phyloP scores from a whole-genome alignment of 2,113 vertebrate species.

The Mormoops blainvillei region DNA sequence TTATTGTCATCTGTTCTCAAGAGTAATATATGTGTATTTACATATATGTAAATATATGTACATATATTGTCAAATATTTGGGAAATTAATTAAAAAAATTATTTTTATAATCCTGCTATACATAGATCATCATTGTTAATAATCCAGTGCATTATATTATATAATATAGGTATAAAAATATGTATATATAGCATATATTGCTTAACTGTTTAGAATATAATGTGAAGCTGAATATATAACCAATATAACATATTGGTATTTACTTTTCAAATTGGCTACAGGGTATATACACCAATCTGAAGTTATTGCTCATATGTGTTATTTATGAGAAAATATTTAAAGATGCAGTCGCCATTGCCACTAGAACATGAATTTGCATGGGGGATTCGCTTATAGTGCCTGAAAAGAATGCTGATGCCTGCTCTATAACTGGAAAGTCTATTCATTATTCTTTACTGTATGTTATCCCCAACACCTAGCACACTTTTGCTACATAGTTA shows the following conservation, averaged over 20 bases:
- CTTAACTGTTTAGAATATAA: conserved; percentile 74
- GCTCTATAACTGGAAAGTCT: not conserved
- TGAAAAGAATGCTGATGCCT: not conserved
- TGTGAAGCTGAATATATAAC: conserved; percentile 65
- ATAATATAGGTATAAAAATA: not conserved
- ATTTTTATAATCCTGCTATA: conserved; percentile 72
- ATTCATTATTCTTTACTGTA: not conserved
- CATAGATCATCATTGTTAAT: conserved; percentile 62
- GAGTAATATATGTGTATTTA: not conserved
- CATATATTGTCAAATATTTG: not conserved
- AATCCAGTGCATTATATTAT: not conserved
- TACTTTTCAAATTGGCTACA: conserved; percentile 55
- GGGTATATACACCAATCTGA: conserved; percentile 69
- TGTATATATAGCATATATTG: conserved; percentile 26
- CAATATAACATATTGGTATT: not conserved
- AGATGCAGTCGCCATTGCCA: not conserved
- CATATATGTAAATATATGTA: not conserved
- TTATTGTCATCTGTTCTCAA: not conserved
- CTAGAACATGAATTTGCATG: not conserved
- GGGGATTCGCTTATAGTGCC: not conserved
- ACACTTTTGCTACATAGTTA: not conserved
- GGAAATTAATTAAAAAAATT: not conserved
- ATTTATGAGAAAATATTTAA: not conserved
- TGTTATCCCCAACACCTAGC: not conserved
- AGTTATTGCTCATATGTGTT: conserved; percentile 66